Evolutionary conservation across 2,113 vertebrate genomes (phyloP).

Genomic region (Chroicocephalus ridibundus): DNA sequence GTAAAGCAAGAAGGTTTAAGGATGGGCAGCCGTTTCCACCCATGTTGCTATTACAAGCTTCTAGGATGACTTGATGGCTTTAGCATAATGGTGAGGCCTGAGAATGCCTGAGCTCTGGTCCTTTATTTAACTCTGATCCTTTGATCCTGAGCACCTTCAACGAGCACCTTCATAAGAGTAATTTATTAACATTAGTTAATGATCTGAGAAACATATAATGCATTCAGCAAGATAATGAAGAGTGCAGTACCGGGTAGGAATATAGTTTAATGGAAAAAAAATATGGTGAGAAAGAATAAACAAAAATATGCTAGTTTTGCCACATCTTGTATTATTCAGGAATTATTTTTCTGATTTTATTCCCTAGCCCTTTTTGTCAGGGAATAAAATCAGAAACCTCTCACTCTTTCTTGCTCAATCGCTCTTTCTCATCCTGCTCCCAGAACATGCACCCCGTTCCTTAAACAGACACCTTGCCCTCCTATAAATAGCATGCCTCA

Average conservation of each 20-base stretch:
- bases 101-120: not conserved
- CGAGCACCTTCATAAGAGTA: not conserved
- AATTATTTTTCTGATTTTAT: not conserved
- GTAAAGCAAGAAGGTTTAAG: not conserved
- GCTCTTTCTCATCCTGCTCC: not conserved
- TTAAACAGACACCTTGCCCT: not conserved
- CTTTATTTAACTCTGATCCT: not conserved
- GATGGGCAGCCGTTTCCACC: not conserved
- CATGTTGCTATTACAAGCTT: not conserved
- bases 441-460: not conserved
- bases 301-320: not conserved
- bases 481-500: not conserved
- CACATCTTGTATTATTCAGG: not conserved
- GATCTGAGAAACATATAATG: not conserved
- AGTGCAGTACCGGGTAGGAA: not conserved
- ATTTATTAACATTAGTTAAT: not conserved
- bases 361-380: not conserved
- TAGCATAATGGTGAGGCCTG: not conserved
- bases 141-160: not conserved
- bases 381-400: not conserved
- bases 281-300: not conserved
- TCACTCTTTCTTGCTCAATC: not conserved
- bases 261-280: not conserved
- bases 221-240: not conserved
- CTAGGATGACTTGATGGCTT: not conserved